These are phyloP conservation scores for Sphyrna mokarran DNA, from an alignment of 2,113 vertebrate genomes.

Conservation along the genomic window DNA sequence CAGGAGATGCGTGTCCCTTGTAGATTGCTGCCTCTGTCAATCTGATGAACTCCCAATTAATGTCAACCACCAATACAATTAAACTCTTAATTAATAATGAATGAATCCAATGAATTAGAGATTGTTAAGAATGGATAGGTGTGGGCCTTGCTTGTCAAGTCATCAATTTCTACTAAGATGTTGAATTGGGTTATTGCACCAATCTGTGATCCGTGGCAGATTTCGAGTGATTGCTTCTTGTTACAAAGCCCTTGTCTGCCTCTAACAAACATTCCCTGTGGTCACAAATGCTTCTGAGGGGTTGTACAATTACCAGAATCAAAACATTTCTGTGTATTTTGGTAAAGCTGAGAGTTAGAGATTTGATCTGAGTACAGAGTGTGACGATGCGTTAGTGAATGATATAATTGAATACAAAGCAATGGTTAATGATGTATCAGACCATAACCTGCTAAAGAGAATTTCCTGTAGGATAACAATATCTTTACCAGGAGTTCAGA, in stretches of 20 bases:
- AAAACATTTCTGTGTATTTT: neutral
- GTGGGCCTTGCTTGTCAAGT: neutral
- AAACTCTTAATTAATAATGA: too few relatives aligned
- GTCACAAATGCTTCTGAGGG: neutral
- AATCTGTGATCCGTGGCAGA: neutral
- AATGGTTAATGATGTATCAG: neutral
- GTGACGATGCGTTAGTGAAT: neutral
- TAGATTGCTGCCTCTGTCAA: too few relatives aligned
- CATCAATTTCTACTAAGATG: neutral
- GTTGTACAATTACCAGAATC: neutral
- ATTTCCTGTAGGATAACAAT: neutral
- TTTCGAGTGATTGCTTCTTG: neutral
- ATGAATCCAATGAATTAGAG: neutral
- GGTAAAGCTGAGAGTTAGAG: neutral
- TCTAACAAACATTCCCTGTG: neutral
- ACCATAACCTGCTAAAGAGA: neutral
- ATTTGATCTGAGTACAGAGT: too few relatives aligned
- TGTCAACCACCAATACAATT: too few relatives aligned
- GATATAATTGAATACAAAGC: neutral
- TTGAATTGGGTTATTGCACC: neutral
- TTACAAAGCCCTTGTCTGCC: neutral
- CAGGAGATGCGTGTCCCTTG: too few relatives aligned
- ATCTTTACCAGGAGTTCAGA: neutral
- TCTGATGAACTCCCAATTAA: too few relatives aligned
- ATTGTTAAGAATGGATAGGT: neutral